Conservation (phyloP, 1,140 invertebrate genomes). For the Zaprionus taronus region DNA sequence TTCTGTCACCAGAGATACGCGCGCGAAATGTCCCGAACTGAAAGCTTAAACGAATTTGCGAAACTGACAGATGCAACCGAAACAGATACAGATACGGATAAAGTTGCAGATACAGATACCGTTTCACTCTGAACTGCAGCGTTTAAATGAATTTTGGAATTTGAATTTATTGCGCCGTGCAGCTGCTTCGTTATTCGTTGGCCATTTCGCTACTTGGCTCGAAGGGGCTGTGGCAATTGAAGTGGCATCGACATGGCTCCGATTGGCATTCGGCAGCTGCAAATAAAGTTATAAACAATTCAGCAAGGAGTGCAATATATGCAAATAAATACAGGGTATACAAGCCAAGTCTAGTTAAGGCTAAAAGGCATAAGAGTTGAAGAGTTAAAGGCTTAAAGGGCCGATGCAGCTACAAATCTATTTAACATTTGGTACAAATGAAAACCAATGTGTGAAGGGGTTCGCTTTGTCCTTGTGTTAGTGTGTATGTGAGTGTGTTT, state of each 20-base stretch:
- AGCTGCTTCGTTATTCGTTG: constrained; percentile 28
- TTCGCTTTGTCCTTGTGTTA: constrained; percentile 13
- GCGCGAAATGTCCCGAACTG: neutral
- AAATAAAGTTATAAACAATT: constrained; percentile 24
- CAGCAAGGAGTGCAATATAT: constrained; percentile 13
- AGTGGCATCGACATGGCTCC: constrained; percentile 15
- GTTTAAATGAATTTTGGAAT: constrained; percentile 14
- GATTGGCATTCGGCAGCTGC: constrained; percentile 23
- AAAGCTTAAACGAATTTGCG: neutral
- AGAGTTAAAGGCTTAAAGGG: constrained; percentile 26
- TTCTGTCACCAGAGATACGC: constrained; percentile 6
- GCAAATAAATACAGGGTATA: constrained; percentile 7
- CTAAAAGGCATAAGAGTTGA: constrained; percentile 8
- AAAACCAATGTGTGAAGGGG: constrained; percentile 45
- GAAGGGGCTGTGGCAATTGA: constrained; percentile 4
- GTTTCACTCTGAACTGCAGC: neutral
- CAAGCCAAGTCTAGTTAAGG: neutral
- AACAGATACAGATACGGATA: constrained; percentile 1
- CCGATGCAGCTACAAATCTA: constrained; percentile 54
- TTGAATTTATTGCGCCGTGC: constrained; percentile 10
- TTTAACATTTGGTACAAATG: constrained; percentile 45
- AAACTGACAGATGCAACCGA: constrained; percentile 12
- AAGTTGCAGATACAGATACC: neutral
- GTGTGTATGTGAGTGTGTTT: neutral
- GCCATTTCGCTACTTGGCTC: constrained; percentile 24